These are phyloP conservation scores for Acanthurus leucopareius DNA, from an alignment of 2,797 vertebrate species.

Conservation along the genomic window DNA sequence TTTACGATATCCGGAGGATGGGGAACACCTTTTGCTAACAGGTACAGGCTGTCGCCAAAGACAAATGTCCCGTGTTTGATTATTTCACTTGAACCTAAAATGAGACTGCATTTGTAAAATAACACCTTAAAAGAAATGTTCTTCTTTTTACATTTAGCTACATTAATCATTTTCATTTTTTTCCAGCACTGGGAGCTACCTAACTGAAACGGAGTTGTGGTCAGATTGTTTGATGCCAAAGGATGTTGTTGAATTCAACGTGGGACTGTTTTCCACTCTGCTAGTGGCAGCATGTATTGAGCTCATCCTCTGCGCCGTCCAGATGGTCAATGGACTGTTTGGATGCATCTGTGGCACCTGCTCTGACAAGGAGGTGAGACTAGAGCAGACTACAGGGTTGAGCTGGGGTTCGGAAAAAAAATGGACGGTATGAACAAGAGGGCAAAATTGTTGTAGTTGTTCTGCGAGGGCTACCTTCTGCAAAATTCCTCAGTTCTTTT, in stretches of 20 bases:
- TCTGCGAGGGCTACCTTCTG: background rate
- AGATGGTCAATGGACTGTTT: conserved; percentile 83
- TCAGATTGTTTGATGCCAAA: conserved; percentile 36
- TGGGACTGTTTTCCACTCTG: conserved; percentile 79
- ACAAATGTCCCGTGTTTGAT: background rate
- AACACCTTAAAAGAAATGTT: background rate
- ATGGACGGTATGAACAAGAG: background rate
- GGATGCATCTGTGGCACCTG: conserved; percentile 86
- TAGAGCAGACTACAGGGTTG: background rate
- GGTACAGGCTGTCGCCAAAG: conserved; percentile 38
- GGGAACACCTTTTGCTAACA: conserved; percentile 56
- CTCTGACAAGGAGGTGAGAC: conserved; percentile 63
- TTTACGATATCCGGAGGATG: accelerated
- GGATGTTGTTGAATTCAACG: conserved; percentile 80
- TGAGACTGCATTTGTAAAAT: background rate
- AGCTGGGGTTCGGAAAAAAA: background rate
- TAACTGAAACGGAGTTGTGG: conserved; percentile 64
- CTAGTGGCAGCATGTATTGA: conserved; percentile 60
- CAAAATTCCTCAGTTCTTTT: background rate
- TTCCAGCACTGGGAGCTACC: conserved; percentile 74
- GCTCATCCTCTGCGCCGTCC: conserved; percentile 75
- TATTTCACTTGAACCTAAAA: background rate
- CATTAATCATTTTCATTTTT: background rate
- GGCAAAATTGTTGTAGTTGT: background rate
- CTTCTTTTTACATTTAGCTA: background rate